Evolutionary conservation across 2,113 vertebrate genomes (phyloP), one percentile per base, ranked within the genome.

Genomic region (Ailuropoda melanoleuca): DNA sequence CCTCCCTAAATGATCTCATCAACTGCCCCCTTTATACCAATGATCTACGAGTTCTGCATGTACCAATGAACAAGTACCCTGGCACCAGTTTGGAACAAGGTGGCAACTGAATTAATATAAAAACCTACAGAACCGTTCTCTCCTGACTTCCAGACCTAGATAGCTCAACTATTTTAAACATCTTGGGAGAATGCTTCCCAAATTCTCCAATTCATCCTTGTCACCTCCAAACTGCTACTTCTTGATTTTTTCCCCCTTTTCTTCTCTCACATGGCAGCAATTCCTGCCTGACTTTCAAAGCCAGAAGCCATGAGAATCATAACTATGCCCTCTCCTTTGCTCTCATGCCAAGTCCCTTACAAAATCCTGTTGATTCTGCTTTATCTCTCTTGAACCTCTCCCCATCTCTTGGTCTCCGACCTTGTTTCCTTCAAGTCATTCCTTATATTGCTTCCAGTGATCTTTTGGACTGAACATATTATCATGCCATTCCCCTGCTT

Each of bases 401-500:
- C 17, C 21, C 21, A 8, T 68, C 14, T 84, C 55, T 75, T 53
- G 12, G 39, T 53, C 74, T 82, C 48, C 48, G 78, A 53, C 84
- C 60, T 97, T 74, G 15, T 93, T 89, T 83, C 39, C 58, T 93
- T 48, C 46, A 72, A 56, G 55, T 94, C 39, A 68, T 88, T 95
- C 50, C 83, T 72, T 15, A 62, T 39, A 78, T 46, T 72, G 70
- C 66, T 75, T 90, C 55, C n/a, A 50, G 58, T 91, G 64, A 81
- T 48, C 84, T 50, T 96, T 97, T 93, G 53, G 95, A n/a, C 21
- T 83, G 53, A 84, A 96, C 81, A 85, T 88, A 68, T 92, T 80
- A 37, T 68, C n/a, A 55, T 31, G 18, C 37, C 75, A 90, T 92
- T 81, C 34, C 4, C 3, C 17, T 90, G 83, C 62, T 95, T 97